Conservation (phyloP, 2,113 vertebrate genomes). For the Daubentonia madagascariensis region DNA sequence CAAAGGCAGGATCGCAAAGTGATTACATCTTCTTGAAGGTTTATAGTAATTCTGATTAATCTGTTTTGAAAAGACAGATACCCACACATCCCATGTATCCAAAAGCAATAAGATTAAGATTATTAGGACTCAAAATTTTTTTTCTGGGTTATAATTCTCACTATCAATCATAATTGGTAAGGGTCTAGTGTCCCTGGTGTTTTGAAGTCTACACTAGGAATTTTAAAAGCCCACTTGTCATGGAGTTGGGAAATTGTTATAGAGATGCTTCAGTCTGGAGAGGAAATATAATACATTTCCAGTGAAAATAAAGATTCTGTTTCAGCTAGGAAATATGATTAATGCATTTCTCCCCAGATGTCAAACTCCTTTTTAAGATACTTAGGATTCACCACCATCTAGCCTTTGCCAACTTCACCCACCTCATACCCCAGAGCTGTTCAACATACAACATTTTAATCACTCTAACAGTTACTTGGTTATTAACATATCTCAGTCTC, state of each 20-base stretch:
- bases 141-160: slow-evolving; percentile 44
- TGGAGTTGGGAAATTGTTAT: slow-evolving; percentile 27
- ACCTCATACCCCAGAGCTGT: background rate
- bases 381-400: background rate
- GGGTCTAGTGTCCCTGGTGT: background rate
- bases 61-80: slow-evolving; percentile 67
- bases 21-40: slow-evolving; percentile 22
- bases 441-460: background rate
- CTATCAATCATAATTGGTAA: slow-evolving; percentile 64
- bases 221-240: slow-evolving; percentile 50
- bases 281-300: slow-evolving; percentile 4
- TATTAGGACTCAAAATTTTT: slow-evolving; percentile 49
- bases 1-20: slow-evolving; percentile 24
- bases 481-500: background rate
- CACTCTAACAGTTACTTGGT: too few species aligned
- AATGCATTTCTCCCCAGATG: background rate
- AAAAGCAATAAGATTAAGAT: slow-evolving; percentile 55
- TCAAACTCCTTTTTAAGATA: background rate
- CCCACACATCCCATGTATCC: background rate
- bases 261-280: background rate
- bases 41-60: slow-evolving; percentile 68
- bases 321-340: background rate
- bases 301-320: slow-evolving; percentile 18
- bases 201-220: slow-evolving; percentile 35
- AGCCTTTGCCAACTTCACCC: background rate